Conservation (phyloP, 2,888 invertebrate genomes). For the Chromoteleia sp. region DNA sequence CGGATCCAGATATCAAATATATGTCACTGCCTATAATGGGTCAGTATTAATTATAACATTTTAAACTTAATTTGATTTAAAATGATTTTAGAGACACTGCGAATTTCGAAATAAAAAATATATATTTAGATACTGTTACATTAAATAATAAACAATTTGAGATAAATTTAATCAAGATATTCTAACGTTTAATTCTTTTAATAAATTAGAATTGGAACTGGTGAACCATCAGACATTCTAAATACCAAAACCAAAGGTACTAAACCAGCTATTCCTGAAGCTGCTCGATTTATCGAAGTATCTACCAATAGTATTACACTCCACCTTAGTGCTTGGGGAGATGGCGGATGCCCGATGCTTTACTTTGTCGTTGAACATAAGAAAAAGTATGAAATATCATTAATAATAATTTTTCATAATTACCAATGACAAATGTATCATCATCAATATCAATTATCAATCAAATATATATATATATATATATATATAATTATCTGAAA, state of each 20-base stretch:
- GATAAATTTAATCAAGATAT: neutral
- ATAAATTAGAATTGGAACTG: constrained; percentile 92
- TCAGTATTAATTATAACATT: constrained; percentile 82
- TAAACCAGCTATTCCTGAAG: constrained; percentile 96
- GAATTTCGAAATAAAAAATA: too few relatives aligned
- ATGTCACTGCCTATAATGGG: constrained; percentile 97
- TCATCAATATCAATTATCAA: too few relatives aligned
- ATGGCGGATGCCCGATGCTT: constrained; percentile 97
- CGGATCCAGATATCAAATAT: constrained; percentile 96
- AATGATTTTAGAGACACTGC: too few relatives aligned
- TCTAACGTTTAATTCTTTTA: neutral
- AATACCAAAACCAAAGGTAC: constrained; percentile 96
- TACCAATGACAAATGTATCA: too few relatives aligned
- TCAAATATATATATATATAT: too few relatives aligned
- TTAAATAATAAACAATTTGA: neutral
- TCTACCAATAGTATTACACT: constrained; percentile 97
- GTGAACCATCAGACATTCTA: constrained; percentile 94
- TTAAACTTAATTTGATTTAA: neutral
- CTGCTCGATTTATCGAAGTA: constrained; percentile 95
- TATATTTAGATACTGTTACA: too few relatives aligned
- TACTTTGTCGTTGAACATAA: constrained; percentile 98
- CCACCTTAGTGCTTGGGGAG: constrained; percentile 96
- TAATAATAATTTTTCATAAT: constrained; percentile 9
- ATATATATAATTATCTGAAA: too few relatives aligned
- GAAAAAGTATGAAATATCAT: constrained; percentile 89